Percentiles rank a stretch among this genome's conserved stretches.
Conservation (phyloP, 2,888 invertebrate species). For the Dromius quadrimaculatus region DNA sequence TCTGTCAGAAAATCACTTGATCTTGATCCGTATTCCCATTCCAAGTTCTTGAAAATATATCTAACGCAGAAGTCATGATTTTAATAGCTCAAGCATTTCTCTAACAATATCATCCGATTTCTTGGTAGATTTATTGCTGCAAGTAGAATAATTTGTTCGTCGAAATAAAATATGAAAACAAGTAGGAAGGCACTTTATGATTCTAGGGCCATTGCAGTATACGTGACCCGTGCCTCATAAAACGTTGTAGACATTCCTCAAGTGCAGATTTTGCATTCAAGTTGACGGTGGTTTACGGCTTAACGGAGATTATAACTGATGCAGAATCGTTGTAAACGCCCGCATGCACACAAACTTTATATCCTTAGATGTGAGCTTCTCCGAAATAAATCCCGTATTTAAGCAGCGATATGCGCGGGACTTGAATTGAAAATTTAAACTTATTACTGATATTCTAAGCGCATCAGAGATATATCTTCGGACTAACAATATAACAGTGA, state of each 20-base stretch:
- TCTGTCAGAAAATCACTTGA: too few species aligned
- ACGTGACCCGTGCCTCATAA: neutral
- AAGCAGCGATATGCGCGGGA: slow-evolving; percentile 13
- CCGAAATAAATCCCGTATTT: slow-evolving; percentile 31
- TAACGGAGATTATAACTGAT: slow-evolving; percentile 27
- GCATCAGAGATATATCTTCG: too few species aligned
- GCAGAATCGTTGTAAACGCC: slow-evolving; percentile 9
- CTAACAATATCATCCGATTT: too few species aligned
- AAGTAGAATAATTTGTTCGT: too few species aligned
- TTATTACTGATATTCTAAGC: slow-evolving; percentile 21
- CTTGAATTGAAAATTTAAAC: slow-evolving; percentile 32
- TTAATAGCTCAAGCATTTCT: too few species aligned
- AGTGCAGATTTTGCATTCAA: slow-evolving; percentile 23
- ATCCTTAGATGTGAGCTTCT: slow-evolving; percentile 24
- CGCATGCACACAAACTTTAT: slow-evolving; percentile 36
- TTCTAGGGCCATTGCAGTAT: too few species aligned
- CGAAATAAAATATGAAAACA: neutral
- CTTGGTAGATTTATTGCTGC: too few species aligned
- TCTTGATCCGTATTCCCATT: too few species aligned
- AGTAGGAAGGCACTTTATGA: too few species aligned
- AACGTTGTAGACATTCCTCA: neutral
- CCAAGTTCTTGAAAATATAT: too few species aligned
- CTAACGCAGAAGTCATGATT: too few species aligned
- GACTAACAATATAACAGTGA: too few species aligned
- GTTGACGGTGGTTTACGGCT: slow-evolving; percentile 19